phyloP scores from a whole-genome alignment of 2,888 invertebrate species.

The Megamerina dolium region DNA sequence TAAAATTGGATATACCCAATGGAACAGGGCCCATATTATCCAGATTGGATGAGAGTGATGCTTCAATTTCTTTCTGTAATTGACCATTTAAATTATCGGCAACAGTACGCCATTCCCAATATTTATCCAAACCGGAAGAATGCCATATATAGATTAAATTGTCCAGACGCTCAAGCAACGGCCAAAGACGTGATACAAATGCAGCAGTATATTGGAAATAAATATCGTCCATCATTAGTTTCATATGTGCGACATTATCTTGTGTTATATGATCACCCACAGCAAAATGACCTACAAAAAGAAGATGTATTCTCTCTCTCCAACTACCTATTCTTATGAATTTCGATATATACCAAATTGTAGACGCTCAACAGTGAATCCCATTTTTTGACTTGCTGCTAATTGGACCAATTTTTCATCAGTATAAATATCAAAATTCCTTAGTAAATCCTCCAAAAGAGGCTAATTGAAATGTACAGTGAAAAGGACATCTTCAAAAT shows the following conservation, averaged over 20 bases:
- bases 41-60: constrained; percentile 26
- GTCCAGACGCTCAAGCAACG: constrained; percentile 55
- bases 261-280: constrained; percentile 60
- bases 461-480: no score
- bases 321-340: no score
- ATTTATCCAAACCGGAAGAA: constrained; percentile 58
- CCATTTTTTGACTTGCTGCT: constrained; percentile 51
- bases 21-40: constrained; percentile 33
- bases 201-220: constrained; percentile 62
- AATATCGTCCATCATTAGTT: constrained; percentile 61
- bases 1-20: constrained; percentile 41
- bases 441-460: constrained; percentile 46
- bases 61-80: constrained; percentile 37
- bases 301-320: no score
- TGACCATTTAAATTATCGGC: constrained; percentile 34
- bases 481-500: no score
- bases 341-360: constrained; percentile 60
- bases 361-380: constrained; percentile 59
- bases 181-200: constrained; percentile 60
- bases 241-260: constrained; percentile 54
- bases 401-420: constrained; percentile 45
- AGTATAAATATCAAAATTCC: constrained; percentile 47
- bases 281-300: constrained; percentile 56
- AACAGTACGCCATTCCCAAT: constrained; percentile 56
- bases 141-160: constrained; percentile 55